Evolutionary conservation across 2,888 invertebrate species (phyloP).

Genomic region (Ichneumon xanthorius): DNA sequence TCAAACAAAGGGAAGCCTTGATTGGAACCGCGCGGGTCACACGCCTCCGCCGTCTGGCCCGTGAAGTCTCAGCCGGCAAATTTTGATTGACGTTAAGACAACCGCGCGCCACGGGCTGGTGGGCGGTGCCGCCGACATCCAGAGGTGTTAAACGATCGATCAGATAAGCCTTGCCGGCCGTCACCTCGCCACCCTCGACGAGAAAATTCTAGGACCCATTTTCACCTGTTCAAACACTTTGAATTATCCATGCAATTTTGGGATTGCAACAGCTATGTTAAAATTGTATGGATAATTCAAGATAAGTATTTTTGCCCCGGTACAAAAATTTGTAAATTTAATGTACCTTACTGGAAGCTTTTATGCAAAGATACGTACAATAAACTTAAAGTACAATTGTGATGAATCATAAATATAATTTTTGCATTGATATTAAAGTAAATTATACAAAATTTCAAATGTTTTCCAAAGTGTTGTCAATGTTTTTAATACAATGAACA

Average conservation of each 20-base stretch:
- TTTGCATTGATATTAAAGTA: no score
- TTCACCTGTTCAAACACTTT: constrained; percentile 61
- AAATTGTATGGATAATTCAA: not conserved
- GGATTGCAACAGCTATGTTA: not conserved
- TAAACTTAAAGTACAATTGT: no score
- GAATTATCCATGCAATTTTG: not conserved
- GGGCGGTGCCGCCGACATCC: constrained; percentile 55
- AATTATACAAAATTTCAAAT: no score
- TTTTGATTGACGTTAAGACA: constrained; percentile 56
- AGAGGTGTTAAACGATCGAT: constrained; percentile 68
- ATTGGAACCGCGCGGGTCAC: constrained; percentile 8
- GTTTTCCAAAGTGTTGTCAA: no score
- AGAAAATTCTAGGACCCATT: constrained; percentile 40
- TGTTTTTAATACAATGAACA: no score
- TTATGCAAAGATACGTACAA: no score
- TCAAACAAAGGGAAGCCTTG: constrained; percentile 36
- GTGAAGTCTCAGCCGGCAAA: constrained; percentile 13
- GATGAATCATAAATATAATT: no score
- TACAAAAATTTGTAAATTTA: no score
- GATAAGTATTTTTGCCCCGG: not conserved
- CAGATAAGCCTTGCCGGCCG: constrained; percentile 58
- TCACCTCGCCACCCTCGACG: constrained; percentile 25
- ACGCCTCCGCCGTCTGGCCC: not conserved
- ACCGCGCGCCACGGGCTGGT: constrained; percentile 19
- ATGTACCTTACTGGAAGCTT: not conserved